phyloP scores from a whole-genome alignment of 2,888 invertebrate genomes.

The Clusia tigrina region DNA sequence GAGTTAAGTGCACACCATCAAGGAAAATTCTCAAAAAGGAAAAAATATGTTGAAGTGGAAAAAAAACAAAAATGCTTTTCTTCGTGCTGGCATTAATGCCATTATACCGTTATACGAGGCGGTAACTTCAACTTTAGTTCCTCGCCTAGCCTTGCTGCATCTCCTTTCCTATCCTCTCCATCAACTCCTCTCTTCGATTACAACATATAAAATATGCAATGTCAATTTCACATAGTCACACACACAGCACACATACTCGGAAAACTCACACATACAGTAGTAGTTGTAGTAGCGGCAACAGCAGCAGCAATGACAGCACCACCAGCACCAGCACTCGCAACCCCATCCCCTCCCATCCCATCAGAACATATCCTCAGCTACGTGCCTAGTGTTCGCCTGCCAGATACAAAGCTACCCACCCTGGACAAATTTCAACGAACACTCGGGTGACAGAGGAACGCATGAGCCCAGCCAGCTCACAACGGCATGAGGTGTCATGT shows the following conservation, averaged over 20 bases:
- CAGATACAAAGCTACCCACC: background rate
- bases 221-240: conserved; percentile 17
- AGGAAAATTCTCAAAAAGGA: background rate
- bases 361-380: no score
- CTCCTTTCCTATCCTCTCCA: no score
- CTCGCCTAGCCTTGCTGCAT: no score
- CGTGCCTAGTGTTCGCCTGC: background rate
- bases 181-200: conserved; percentile 11
- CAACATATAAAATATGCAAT: conserved; percentile 12
- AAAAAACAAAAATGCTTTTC: conserved; percentile 18
- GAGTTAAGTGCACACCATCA: background rate
- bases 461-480: background rate
- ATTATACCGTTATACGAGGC: conserved; percentile 31
- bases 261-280: background rate
- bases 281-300: background rate
- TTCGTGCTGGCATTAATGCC: conserved; percentile 26
- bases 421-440: background rate
- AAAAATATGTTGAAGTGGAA: conserved; percentile 11
- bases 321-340: no score
- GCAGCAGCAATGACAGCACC: background rate
- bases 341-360: no score
- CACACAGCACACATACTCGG: background rate
- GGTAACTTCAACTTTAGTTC: conserved; percentile 25
- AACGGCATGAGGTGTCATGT: conserved; percentile 19
- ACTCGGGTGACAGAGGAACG: background rate